A percentile compares a stretch with the other conserved stretches of the same genome.
phyloP scores from a whole-genome alignment of 2,113 vertebrate species.

The Poecile atricapillus region DNA sequence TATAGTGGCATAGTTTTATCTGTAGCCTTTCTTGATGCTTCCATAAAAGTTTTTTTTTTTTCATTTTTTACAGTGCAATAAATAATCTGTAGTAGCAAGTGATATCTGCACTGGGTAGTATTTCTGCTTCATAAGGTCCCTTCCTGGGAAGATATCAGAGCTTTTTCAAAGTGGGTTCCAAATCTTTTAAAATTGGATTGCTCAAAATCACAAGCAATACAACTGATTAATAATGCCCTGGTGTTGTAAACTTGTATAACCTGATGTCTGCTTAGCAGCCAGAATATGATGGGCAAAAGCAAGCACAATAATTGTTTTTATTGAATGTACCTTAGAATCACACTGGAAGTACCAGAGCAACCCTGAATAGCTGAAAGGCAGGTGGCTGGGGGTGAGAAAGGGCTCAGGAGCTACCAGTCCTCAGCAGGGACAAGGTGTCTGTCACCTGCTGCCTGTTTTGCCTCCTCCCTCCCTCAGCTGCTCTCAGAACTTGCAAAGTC shows the following conservation, averaged over 20 bases:
- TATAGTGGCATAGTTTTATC: background rate
- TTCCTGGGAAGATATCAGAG: background rate
- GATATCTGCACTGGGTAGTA: background rate
- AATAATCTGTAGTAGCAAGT: background rate
- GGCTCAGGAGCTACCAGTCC: background rate
- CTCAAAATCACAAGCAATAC: background rate
- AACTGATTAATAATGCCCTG: background rate
- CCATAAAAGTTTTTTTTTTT: background rate
- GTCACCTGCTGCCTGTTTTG: fast-evolving
- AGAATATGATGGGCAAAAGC: background rate
- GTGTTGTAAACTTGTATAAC: background rate
- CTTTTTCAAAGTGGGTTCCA: background rate
- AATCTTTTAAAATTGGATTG: background rate
- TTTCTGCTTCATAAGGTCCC: background rate
- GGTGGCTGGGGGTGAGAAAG: background rate
- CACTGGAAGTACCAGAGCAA: background rate
- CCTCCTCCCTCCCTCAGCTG: background rate
- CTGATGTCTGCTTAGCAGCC: background rate
- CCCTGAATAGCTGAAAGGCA: background rate
- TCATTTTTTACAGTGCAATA: background rate
- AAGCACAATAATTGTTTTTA: background rate
- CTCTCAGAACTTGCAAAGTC: background rate
- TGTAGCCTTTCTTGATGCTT: background rate
- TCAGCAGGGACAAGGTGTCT: fast-evolving
- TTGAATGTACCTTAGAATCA: background rate